Percentiles rank a stretch among this genome's conserved stretches.
phyloP scores from a whole-genome alignment of 1,140 invertebrate genomes.

The Eumaeus atala region DNA sequence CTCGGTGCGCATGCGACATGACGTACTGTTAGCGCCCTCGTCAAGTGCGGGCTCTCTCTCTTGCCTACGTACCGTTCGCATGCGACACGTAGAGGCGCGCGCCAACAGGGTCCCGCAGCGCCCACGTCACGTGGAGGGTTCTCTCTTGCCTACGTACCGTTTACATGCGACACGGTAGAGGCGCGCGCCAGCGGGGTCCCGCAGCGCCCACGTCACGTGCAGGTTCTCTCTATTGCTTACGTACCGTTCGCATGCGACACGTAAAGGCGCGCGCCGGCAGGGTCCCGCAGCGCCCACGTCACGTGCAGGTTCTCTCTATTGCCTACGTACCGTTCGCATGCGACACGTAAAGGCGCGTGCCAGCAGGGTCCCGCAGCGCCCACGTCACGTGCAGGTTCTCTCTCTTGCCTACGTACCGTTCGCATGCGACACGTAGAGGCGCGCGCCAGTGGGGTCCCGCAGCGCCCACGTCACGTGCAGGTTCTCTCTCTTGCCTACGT shows the following conservation, averaged over 20 bases:
- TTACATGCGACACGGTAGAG: too few species aligned
- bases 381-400: slow-evolving; percentile 46
- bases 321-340: slow-evolving; percentile 37
- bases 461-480: too few species aligned
- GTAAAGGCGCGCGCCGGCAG: slow-evolving; percentile 36
- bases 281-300: slow-evolving; percentile 43
- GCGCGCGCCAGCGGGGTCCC: too few species aligned
- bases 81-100: slow-evolving; percentile 38
- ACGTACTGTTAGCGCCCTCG: too few species aligned
- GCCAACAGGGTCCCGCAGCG: slow-evolving; percentile 39
- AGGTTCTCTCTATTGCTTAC: too few species aligned
- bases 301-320: slow-evolving; percentile 41
- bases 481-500: background rate
- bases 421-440: too few species aligned
- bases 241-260: slow-evolving; percentile 41
- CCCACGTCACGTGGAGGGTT: slow-evolving; percentile 45
- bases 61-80: slow-evolving; percentile 42
- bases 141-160: too few species aligned
- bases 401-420: too few species aligned
- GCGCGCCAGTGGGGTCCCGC: too few species aligned
- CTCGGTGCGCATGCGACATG: too few species aligned
- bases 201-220: too few species aligned
- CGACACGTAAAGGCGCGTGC: slow-evolving; percentile 37
- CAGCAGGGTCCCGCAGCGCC: slow-evolving; percentile 36
- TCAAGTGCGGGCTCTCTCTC: too few species aligned